These are phyloP conservation scores for Clarias platycephalus DNA, from an alignment of 2,797 vertebrate genomes.

Conservation along the genomic window DNA sequence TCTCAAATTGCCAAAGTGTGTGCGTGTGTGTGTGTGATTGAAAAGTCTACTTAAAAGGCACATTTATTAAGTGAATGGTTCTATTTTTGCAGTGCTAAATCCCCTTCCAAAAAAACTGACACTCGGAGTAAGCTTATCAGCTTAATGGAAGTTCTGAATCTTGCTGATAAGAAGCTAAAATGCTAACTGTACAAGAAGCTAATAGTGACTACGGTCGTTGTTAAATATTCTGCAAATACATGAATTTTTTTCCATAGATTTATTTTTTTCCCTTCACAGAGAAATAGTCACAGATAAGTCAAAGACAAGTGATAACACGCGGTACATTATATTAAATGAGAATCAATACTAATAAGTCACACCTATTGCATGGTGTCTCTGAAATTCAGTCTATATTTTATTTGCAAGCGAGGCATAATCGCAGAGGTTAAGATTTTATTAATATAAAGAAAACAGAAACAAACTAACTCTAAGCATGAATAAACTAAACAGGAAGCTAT, in stretches of 20 bases:
- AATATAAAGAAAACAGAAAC: too few species aligned
- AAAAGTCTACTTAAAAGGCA: slow-evolving; percentile 13
- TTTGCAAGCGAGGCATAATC: too few species aligned
- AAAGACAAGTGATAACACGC: background rate
- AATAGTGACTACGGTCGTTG: background rate
- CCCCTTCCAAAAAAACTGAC: background rate
- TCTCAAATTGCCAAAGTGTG: slow-evolving; percentile 24
- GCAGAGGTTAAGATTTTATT: too few species aligned
- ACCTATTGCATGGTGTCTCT: background rate
- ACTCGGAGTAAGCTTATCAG: background rate
- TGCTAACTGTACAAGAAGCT: background rate
- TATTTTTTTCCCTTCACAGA: background rate
- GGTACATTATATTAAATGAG: background rate
- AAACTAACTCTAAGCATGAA: too few species aligned
- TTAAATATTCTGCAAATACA: slow-evolving; percentile 18
- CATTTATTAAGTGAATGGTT: slow-evolving; percentile 8
- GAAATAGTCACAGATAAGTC: background rate
- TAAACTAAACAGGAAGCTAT: too few species aligned
- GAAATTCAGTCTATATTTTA: background rate
- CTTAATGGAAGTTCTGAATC: slow-evolving; percentile 18
- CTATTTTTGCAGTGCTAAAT: background rate
- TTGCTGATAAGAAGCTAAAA: slow-evolving; percentile 28
- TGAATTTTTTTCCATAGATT: background rate
- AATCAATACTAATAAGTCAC: background rate
- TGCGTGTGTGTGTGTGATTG: background rate